These are phyloP conservation scores for Drosophila suzukii DNA, from an alignment of 1,140 invertebrate genomes.

Conservation along the genomic window DNA sequence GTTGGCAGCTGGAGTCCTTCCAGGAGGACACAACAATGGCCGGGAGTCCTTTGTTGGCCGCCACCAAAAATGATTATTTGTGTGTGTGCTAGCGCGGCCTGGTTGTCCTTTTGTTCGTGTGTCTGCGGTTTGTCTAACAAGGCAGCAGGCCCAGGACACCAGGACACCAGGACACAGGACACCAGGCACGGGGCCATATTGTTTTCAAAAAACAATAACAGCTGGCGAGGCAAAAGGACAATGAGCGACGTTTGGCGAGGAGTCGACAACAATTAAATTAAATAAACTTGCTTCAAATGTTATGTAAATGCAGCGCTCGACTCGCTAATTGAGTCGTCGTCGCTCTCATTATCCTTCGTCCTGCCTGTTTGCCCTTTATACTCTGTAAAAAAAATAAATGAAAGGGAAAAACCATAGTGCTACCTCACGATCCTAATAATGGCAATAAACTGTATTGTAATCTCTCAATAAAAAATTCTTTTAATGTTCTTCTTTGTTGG, in stretches of 20 bases:
- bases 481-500: background rate
- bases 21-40: slow-evolving; percentile 23
- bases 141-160: slow-evolving; percentile 27
- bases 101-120: slow-evolving; percentile 27
- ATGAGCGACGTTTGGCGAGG: slow-evolving; percentile 19
- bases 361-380: background rate
- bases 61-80: slow-evolving; percentile 69
- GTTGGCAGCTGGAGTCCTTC: slow-evolving; percentile 19
- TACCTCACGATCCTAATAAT: background rate
- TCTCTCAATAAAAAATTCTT: background rate
- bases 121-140: slow-evolving; percentile 65
- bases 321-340: slow-evolving; percentile 70
- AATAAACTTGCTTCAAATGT: slow-evolving; percentile 72
- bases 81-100: slow-evolving; percentile 23
- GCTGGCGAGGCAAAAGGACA: slow-evolving; percentile 24
- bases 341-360: slow-evolving; percentile 25
- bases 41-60: slow-evolving; percentile 27
- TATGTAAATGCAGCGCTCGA: slow-evolving; percentile 69
- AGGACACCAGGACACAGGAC: background rate
- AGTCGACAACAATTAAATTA: slow-evolving; percentile 71
- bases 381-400: background rate
- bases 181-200: slow-evolving; percentile 44
- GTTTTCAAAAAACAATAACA: slow-evolving; percentile 55
- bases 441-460: background rate
- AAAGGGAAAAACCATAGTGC: background rate